Percentiles rank a stretch among this genome's conserved stretches.
These are phyloP conservation scores for Anolis sagrei DNA, from an alignment of 2,113 vertebrate species.

Conservation along the genomic window DNA sequence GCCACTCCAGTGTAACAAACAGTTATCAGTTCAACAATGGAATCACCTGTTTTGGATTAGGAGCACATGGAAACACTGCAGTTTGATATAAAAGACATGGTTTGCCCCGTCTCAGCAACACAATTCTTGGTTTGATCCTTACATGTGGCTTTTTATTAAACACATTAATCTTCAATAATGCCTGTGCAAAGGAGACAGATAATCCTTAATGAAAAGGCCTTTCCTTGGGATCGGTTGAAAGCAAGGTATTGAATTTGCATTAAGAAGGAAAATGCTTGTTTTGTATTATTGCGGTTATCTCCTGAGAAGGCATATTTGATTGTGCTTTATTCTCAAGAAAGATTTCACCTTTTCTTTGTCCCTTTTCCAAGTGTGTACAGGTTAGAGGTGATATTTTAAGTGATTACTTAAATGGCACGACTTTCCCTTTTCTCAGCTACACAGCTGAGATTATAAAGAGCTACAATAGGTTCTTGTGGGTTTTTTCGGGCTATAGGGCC, in stretches of 20 bases:
- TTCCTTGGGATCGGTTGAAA: constrained; percentile 58
- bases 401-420: neutral
- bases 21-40: constrained; percentile 46
- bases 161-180: constrained; percentile 67
- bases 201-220: constrained; percentile 65
- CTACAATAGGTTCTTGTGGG: too few species aligned
- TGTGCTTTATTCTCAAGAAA: constrained; percentile 21
- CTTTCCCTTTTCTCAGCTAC: neutral
- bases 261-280: constrained; percentile 43
- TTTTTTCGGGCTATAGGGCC: too few species aligned
- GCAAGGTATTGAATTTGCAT: constrained; percentile 52
- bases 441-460: neutral
- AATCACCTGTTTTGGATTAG: constrained; percentile 51
- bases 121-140: constrained; percentile 60
- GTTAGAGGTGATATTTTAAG: neutral
- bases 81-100: constrained; percentile 53
- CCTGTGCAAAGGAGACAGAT: constrained; percentile 58
- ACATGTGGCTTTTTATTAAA: constrained; percentile 60
- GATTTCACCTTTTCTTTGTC: constrained; percentile 29
- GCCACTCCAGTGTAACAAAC: neutral
- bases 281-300: constrained; percentile 55
- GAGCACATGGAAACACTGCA: constrained; percentile 30
- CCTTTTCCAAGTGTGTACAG: constrained; percentile 6
- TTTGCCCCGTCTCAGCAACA: constrained; percentile 60
- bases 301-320: constrained; percentile 31